Conservation (phyloP, 2,113 vertebrate genomes). For the Actenoides lindsayi region DNA sequence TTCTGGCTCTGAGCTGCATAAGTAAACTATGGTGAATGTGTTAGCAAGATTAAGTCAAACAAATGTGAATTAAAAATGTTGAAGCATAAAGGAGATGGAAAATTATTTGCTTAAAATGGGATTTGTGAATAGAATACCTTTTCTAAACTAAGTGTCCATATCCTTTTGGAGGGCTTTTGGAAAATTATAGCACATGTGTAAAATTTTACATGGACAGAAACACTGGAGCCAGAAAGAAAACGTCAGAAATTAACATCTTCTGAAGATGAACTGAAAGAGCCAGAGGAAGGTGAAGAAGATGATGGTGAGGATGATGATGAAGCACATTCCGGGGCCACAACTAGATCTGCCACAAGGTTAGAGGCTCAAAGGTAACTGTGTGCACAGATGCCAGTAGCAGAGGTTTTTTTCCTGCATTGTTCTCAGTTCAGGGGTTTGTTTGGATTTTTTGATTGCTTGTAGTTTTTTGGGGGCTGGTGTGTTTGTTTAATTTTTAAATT, state of each 20-base stretch:
- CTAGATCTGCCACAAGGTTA: constrained; percentile 84
- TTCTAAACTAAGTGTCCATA: constrained; percentile 20
- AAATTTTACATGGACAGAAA: constrained; percentile 64
- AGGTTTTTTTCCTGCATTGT: fast-evolving
- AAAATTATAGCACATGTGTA: constrained; percentile 57
- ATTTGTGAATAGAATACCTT: constrained; percentile 39
- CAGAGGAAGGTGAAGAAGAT: constrained; percentile 79
- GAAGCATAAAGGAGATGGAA: constrained; percentile 72
- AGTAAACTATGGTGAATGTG: constrained; percentile 76
- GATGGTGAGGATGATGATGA: constrained; percentile 75
- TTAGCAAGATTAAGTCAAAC: constrained; percentile 78
- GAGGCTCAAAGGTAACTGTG: constrained; percentile 88
- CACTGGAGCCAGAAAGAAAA: constrained; percentile 78
- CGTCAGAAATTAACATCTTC: constrained; percentile 75
- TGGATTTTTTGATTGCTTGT: neutral
- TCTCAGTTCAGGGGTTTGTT: neutral
- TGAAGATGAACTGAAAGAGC: constrained; percentile 73
- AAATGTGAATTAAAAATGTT: constrained; percentile 67
- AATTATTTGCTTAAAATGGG: constrained; percentile 60
- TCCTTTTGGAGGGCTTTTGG: constrained; percentile 50
- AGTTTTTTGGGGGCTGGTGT: neutral
- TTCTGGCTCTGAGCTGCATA: constrained; percentile 70
- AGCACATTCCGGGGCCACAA: constrained; percentile 80
- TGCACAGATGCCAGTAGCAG: neutral
- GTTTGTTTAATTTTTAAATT: neutral